Percentiles rank a stretch among this genome's conserved stretches.
phyloP scores from a whole-genome alignment of 2,113 vertebrate genomes.

The Gnathonemus echidnorhynchus region DNA sequence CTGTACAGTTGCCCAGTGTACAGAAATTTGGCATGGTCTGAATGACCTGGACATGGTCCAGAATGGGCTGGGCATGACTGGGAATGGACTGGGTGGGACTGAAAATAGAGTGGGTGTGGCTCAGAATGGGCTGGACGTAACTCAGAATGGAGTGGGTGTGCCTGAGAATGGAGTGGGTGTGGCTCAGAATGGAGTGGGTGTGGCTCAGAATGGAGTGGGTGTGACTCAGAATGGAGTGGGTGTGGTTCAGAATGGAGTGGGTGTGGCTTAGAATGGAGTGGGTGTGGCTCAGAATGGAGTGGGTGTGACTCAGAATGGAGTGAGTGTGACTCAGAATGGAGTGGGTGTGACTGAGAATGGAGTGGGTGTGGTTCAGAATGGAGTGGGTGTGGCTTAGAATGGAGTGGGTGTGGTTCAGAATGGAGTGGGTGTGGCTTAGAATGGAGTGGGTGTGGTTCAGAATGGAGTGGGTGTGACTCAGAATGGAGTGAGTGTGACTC shows the following conservation, averaged over 20 bases:
- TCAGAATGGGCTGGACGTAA: too few species aligned
- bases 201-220: rapidly evolving
- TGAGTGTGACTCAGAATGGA: background rate
- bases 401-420: too few species aligned
- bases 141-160: too few species aligned
- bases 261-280: background rate
- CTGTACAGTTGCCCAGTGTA: too few species aligned
- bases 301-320: background rate
- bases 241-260: too few species aligned
- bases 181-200: background rate
- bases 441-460: too few species aligned
- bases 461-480: background rate
- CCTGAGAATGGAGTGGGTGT: too few species aligned
- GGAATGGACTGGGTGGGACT: background rate
- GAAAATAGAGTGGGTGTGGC: background rate
- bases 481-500: background rate
- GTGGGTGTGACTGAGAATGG: background rate
- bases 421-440: too few species aligned
- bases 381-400: background rate
- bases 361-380: background rate
- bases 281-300: background rate
- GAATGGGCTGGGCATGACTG: background rate
- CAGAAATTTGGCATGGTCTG: too few species aligned
- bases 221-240: too few species aligned
- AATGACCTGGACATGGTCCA: background rate